A percentile compares a stretch with the other conserved stretches of the same genome.
Evolutionary conservation across 2,113 vertebrate genomes (phyloP).

Genomic region (Dipodomys stephensi): DNA sequence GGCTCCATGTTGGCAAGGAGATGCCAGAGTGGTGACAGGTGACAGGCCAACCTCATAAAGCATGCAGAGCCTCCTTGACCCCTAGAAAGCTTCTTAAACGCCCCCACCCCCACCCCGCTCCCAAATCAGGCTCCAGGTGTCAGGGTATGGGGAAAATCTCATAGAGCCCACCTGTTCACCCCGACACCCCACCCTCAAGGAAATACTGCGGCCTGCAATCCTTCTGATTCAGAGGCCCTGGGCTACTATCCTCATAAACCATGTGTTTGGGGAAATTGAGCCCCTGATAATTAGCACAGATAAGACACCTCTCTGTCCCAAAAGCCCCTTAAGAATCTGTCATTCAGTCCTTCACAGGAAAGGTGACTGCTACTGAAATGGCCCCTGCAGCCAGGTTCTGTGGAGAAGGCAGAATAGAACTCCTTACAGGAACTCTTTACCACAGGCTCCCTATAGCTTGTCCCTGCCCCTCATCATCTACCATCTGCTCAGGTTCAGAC

Average conservation of each 20-base stretch:
- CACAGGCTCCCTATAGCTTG: too few relatives aligned
- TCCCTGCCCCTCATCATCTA: too few relatives aligned
- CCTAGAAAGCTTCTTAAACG: background rate
- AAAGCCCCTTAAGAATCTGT: background rate
- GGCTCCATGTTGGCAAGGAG: background rate
- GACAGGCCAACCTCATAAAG: background rate
- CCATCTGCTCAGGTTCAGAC: background rate
- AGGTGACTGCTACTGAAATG: background rate
- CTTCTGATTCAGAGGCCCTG: background rate
- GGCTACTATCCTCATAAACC: background rate
- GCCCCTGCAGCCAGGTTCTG: background rate
- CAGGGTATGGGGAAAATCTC: background rate
- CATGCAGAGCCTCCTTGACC: background rate
- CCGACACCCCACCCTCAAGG: background rate
- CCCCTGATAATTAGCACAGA: background rate
- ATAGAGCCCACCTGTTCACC: too few relatives aligned
- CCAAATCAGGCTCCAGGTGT: background rate
- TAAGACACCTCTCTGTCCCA: background rate
- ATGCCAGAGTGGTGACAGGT: background rate
- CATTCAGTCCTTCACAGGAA: background rate
- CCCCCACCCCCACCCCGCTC: background rate
- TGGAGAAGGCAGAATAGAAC: background rate
- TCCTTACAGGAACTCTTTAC: background rate
- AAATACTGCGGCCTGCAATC: background rate
- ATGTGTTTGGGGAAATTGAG: background rate